A percentile compares a stretch with the other conserved stretches of the same genome.
phyloP scores from a whole-genome alignment of 2,888 invertebrate species.

The Cistogaster globosa region DNA sequence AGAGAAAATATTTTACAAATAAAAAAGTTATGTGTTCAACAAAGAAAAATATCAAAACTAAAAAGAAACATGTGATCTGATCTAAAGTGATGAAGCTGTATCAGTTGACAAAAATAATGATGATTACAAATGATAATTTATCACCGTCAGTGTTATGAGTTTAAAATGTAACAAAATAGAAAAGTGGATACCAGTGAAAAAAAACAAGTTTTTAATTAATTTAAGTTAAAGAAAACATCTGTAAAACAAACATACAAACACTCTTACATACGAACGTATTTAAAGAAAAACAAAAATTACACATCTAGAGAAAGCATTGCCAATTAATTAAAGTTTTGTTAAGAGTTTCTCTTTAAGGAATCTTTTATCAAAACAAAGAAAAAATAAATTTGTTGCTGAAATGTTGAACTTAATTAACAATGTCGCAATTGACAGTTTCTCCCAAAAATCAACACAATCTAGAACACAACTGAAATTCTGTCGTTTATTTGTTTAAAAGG shows the following conservation, averaged over 20 bases:
- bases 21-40: background rate
- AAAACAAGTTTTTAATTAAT: slow-evolving; percentile 62
- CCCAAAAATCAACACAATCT: too few relatives aligned
- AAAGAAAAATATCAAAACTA: background rate
- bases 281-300: background rate
- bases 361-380: background rate
- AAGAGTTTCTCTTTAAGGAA: background rate
- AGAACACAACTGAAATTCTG: too few relatives aligned
- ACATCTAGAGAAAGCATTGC: slow-evolving; percentile 4
- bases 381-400: too few relatives aligned
- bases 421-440: too few relatives aligned
- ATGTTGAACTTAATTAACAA: too few relatives aligned
- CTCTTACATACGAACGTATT: background rate
- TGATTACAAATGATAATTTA: slow-evolving; percentile 32
- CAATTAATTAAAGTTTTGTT: slow-evolving; percentile 26
- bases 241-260: background rate
- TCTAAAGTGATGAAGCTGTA: slow-evolving; percentile 15
- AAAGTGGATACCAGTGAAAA: slow-evolving; percentile 23
- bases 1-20: slow-evolving; percentile 16
- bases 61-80: slow-evolving; percentile 9
- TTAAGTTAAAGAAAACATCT: slow-evolving; percentile 28
- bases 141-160: background rate
- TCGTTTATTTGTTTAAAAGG: too few relatives aligned
- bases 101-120: slow-evolving; percentile 23
- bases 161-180: slow-evolving; percentile 4